phyloP scores from a whole-genome alignment of 2,888 invertebrate species.

The Meteorus cinctellus region DNA sequence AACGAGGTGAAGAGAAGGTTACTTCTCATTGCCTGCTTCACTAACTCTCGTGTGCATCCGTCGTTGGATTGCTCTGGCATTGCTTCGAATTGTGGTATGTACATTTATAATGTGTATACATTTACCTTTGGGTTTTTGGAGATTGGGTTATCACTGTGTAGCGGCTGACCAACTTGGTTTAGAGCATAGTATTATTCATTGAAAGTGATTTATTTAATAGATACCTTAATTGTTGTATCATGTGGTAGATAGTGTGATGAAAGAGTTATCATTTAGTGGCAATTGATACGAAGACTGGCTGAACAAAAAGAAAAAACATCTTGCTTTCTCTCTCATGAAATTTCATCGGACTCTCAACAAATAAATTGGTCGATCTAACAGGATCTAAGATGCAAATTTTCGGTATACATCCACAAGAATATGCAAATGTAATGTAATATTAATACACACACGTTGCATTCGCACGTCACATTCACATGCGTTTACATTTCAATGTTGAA shows the following conservation, averaged over 20 bases:
- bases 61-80: conserved; percentile 27
- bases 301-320: too few species aligned
- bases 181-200: conserved; percentile 51
- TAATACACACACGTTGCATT: conserved; percentile 17
- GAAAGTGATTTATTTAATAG: conserved; percentile 51
- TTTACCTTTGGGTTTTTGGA: conserved; percentile 39
- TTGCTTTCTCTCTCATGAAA: too few species aligned
- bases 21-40: conserved; percentile 38
- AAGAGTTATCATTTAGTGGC: too few species aligned
- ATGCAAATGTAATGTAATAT: conserved; percentile 33
- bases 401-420: not conserved
- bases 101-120: conserved; percentile 35
- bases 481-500: conserved; percentile 2
- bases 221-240: conserved; percentile 47
- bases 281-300: too few species aligned
- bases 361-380: too few species aligned
- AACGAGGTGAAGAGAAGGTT: conserved; percentile 45
- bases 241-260: conserved; percentile 22
- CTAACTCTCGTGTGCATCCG: conserved; percentile 38
- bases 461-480: not conserved
- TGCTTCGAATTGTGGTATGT: not conserved
- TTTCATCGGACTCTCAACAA: too few species aligned
- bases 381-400: not conserved
- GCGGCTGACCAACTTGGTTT: conserved; percentile 46
- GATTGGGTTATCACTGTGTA: conserved; percentile 45